Base-by-base conservation (phyloP, 2,797 vertebrate genomes). In the Tadarida brasiliensis region DNA sequence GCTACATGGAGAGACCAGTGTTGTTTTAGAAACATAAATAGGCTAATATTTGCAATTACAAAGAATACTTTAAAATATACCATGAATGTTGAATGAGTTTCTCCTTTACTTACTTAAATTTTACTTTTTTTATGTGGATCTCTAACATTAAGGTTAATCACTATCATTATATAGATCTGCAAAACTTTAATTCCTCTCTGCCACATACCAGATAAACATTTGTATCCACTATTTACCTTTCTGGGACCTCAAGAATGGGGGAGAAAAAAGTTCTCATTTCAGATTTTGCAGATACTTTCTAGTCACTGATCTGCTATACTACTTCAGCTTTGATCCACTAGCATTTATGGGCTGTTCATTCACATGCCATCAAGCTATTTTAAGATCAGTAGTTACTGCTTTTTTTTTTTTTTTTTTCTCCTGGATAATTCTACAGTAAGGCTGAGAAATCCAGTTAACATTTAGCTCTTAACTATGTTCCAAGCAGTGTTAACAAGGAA, bases 21-120 rank as follows among this genome's bases (percentile, higher is more conserved):
- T 74, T 61, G 2, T 96, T 87, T 95, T 82, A 82, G 51, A 94
- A 86, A 91, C 20, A 30, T 76, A 81, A 90, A 63, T 78, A 93
- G 74, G 10, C 30, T 81, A 67, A 82, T 94, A 77, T 30, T 94
- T 95, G 83, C 22, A 81, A 10, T 77, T 81, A 30, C 49, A 82
- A 71, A 88, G 77, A 70, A 39, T 59, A 74, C 12, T 39, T 86
- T 65, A 81, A 81, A 87, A 54, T 71, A 33, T 26, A 30, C 28
- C 17, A 33, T 51, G 39, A 81, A 84, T 90, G 19, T 86, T 88
- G n/a, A 87, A 28, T 87, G 35, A 84, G 33, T 7, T n/a, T 76
- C 17, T 54, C 12, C 59, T 85, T 77, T n/a, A 47, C 56, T 91
- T 49, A 57, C 54, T 86, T 70, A 57, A 91, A 85, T 61, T 63